Evolutionary conservation across 2,888 invertebrate genomes (phyloP).

Genomic region (Lottia scabra): DNA sequence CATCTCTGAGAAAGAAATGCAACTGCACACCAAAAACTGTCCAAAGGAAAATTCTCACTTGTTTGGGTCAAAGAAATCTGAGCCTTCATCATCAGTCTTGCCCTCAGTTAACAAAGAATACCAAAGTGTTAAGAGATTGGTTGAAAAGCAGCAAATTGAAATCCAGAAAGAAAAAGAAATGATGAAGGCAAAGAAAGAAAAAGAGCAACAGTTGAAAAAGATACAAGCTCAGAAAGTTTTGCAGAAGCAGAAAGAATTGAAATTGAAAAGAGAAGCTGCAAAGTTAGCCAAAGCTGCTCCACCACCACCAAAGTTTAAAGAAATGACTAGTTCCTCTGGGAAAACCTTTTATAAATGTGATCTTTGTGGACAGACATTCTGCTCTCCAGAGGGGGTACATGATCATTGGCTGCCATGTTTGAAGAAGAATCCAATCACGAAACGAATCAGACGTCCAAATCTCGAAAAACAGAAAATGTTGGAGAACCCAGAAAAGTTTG

Average conservation of each 20-base stretch:
- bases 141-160: background rate
- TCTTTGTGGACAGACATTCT: slow-evolving; percentile 31
- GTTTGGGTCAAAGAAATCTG: background rate
- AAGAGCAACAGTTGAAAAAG: background rate
- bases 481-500: background rate
- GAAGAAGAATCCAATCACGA: background rate
- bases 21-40: background rate
- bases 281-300: background rate
- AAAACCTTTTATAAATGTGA: slow-evolving; percentile 31
- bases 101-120: background rate
- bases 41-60: background rate
- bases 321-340: slow-evolving; percentile 32
- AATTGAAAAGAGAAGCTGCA: background rate
- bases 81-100: background rate
- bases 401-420: slow-evolving; percentile 24
- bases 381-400: slow-evolving; percentile 28
- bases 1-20: background rate
- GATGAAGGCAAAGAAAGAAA: background rate
- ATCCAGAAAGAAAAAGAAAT: background rate
- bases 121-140: background rate
- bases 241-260: background rate
- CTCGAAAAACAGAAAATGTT: background rate
- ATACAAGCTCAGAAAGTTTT: background rate
- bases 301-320: slow-evolving; percentile 24
- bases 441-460: background rate